These are phyloP conservation scores for Hydropsyche betteni DNA, from an alignment of 2,888 invertebrate species.

Conservation along the genomic window DNA sequence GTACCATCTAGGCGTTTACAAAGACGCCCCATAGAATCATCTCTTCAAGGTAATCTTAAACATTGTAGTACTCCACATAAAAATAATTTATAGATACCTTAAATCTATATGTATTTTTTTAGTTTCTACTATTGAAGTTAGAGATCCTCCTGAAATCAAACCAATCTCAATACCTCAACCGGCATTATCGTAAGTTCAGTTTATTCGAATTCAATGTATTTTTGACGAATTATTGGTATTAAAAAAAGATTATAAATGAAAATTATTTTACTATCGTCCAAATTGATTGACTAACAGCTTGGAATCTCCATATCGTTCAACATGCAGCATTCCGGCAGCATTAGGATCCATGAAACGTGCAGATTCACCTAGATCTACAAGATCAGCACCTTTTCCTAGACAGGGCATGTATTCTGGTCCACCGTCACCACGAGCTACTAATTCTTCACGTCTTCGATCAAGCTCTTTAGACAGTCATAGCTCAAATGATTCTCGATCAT, in stretches of 20 bases:
- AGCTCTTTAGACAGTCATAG: conserved; percentile 91
- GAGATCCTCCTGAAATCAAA: conserved; percentile 60
- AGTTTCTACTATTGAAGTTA: conserved; percentile 56
- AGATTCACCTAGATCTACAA: conserved; percentile 82
- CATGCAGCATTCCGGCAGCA: conserved; percentile 63
- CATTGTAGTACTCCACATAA: too few relatives aligned
- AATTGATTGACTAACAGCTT: conserved; percentile 54
- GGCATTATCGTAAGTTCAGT: conserved; percentile 62
- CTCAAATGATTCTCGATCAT: conserved; percentile 83
- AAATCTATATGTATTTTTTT: conserved; percentile 46
- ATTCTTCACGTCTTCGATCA: conserved; percentile 69
- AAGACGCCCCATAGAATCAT: conserved; percentile 59
- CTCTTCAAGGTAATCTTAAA: conserved; percentile 18
- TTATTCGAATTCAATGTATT: background rate
- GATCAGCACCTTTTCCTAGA: conserved; percentile 72
- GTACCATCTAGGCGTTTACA: conserved; percentile 81
- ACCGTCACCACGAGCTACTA: conserved; percentile 78
- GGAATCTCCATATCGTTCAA: conserved; percentile 64
- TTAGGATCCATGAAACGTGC: conserved; percentile 62
- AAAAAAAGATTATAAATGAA: too few relatives aligned
- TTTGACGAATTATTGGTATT: too few relatives aligned
- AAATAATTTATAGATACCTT: too few relatives aligned
- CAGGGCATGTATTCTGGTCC: conserved; percentile 79
- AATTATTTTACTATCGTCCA: background rate
- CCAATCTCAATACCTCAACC: conserved; percentile 68